These are phyloP conservation scores for Megastigmus dorsalis DNA, from an alignment of 2,888 invertebrate genomes.

Conservation along the genomic window DNA sequence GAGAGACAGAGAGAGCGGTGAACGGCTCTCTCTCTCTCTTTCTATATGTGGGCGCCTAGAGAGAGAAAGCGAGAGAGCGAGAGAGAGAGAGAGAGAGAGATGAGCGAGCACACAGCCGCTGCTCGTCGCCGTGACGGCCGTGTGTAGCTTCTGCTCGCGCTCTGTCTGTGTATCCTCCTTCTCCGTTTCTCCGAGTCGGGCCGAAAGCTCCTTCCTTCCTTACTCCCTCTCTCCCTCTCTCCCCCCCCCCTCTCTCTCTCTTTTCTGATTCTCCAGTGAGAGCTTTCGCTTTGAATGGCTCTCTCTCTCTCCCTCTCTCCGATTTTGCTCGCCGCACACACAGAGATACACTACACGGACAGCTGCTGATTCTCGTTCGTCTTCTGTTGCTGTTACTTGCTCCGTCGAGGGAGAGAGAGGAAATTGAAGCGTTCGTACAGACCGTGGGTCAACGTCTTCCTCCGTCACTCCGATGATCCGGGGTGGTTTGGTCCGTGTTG, in stretches of 20 bases:
- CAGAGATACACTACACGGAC: not conserved
- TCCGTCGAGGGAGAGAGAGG: conserved; percentile 36
- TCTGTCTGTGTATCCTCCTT: not conserved
- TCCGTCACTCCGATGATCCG: not conserved
- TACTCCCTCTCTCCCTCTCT: not conserved
- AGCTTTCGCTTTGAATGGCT: not conserved
- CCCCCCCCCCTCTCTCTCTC: conserved; percentile 11
- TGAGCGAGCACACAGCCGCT: conserved; percentile 20
- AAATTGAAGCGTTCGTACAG: conserved; percentile 3
- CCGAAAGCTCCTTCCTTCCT: conserved; percentile 17
- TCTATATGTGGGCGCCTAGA: too few relatives aligned
- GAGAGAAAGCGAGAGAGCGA: too few relatives aligned
- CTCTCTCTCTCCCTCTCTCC: not conserved
- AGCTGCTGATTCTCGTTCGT: conserved; percentile 38
- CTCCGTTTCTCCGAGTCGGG: not conserved
- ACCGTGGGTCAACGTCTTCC: conserved; percentile 28
- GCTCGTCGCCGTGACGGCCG: conserved; percentile 35
- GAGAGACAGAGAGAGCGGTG: not conserved
- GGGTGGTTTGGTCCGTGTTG: not conserved
- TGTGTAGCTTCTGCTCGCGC: conserved; percentile 17
- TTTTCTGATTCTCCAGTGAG: not conserved
- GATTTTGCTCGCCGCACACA: conserved; percentile 9
- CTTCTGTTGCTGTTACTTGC: conserved; percentile 19
- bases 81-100: not conserved
- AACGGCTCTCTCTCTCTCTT: too few relatives aligned